phyloP scores from a whole-genome alignment of 2,888 invertebrate genomes.

The Nowickia ferox region DNA sequence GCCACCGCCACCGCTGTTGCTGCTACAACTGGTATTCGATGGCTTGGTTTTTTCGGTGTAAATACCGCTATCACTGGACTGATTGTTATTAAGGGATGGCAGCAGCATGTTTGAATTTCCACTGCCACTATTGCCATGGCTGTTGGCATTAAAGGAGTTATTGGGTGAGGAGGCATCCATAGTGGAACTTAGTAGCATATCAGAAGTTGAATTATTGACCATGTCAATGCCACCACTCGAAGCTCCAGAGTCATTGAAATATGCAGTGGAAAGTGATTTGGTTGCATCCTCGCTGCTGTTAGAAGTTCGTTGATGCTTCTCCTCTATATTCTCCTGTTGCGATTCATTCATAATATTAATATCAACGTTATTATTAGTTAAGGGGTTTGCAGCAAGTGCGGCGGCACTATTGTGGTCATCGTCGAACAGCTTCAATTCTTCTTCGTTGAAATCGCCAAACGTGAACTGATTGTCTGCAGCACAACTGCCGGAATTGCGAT shows the following conservation, averaged over 20 bases:
- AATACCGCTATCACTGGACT: slow-evolving; percentile 80
- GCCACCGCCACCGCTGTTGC: slow-evolving; percentile 68
- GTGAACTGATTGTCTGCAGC: slow-evolving; percentile 88
- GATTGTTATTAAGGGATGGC: slow-evolving; percentile 75
- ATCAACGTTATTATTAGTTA: slow-evolving; percentile 31
- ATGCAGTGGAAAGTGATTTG: slow-evolving; percentile 49
- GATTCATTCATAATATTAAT: slow-evolving; percentile 29
- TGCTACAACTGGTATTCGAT: slow-evolving; percentile 61
- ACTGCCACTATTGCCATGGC: slow-evolving; percentile 65
- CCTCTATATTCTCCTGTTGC: slow-evolving; percentile 25
- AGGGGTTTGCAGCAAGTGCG: slow-evolving; percentile 41
- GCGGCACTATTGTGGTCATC: slow-evolving; percentile 58
- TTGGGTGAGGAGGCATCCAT: slow-evolving; percentile 79
- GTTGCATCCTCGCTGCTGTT: slow-evolving; percentile 13
- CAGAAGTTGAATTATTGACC: slow-evolving; percentile 76
- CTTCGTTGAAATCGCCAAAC: slow-evolving; percentile 85
- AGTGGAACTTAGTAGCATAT: slow-evolving; percentile 76
- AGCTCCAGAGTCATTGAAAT: slow-evolving; percentile 79
- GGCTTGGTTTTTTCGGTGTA: slow-evolving; percentile 70
- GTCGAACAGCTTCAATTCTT: slow-evolving; percentile 81
- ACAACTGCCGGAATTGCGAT: slow-evolving; percentile 77
- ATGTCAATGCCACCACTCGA: slow-evolving; percentile 66
- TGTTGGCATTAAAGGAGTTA: slow-evolving; percentile 74
- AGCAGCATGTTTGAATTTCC: slow-evolving; percentile 65
- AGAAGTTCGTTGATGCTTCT: slow-evolving; percentile 3